phyloP scores from a whole-genome alignment of 2,797 vertebrate genomes.

The Scolopax rusticola region DNA sequence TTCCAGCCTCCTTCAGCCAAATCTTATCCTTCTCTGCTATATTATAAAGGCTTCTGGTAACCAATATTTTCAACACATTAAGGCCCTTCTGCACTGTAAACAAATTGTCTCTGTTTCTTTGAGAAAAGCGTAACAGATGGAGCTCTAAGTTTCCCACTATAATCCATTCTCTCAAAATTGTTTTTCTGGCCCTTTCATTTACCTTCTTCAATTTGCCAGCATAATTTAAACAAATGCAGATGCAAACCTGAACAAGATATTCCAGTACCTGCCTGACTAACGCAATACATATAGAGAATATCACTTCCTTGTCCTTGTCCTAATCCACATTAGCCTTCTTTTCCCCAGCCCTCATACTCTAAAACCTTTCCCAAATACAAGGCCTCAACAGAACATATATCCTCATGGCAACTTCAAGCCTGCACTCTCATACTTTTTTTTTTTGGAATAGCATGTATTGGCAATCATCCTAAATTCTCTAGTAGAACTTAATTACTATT shows the following conservation, averaged over 20 bases:
- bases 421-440: background rate
- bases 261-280: background rate
- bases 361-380: background rate
- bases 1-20: conserved; percentile 17
- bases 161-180: conserved; percentile 5
- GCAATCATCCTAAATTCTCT: background rate
- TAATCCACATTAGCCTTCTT: background rate
- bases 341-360: background rate
- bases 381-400: background rate
- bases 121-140: conserved; percentile 33
- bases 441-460: background rate
- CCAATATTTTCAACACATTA: background rate
- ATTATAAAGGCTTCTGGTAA: background rate
- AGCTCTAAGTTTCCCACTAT: background rate
- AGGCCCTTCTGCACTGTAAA: background rate
- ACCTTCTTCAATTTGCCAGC: background rate
- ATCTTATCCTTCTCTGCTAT: background rate
- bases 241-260: background rate
- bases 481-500: background rate
- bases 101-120: background rate
- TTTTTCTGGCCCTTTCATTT: background rate
- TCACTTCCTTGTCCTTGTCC: background rate
- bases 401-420: background rate
- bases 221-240: background rate
- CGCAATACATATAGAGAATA: background rate